Base-by-base conservation (phyloP, 2,888 invertebrate species). In the Ormyrus rosae region DNA sequence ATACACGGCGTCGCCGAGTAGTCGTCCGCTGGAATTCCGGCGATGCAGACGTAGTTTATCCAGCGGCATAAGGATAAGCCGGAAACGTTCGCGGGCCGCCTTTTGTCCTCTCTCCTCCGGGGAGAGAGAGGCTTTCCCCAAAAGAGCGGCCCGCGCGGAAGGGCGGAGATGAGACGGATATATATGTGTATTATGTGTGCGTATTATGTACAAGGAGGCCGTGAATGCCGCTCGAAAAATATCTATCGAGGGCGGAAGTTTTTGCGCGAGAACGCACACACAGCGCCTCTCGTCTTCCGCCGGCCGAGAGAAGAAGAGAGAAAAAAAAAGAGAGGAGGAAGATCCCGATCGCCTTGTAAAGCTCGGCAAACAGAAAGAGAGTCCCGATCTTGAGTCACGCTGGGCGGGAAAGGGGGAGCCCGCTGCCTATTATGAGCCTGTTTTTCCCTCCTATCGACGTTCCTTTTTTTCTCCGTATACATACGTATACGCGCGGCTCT, bases 21-120 rank as follows among this genome's bases (percentile, higher is more conserved):
- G 3, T 58, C n/a, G 10, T 34, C 34, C n/a, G 69, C 46, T 56
- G 67, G 58, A 67, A 67, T 75, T 65, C 64, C 56, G 64, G 55
- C 50, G 3, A 4, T 34, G 2, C 19, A 2, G 19, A 2, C 34
- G 3, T 34, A 34, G 34, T 4, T 34, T 4, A 34, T 13, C 34
- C 51, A 50, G 13, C 9, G 53, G 68, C n/a, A 56, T 34, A 34
- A 34, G 75, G 81, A 83, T 85, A 85, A 85, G 84, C 84, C 85
- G 85, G 85, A 85, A 84, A 83, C 80, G 73, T 73, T 73, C 51
- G 78, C 73, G 64, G 11, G 74, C 56, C 34, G 34, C 34, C 34
- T 34, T 34, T 34, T 34, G 34, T 34, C 34, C 34, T 34, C 34
- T 34, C 34, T 34, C 34, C 34, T 34, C 34, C 34, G 34, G 34